Conservation (phyloP, 2,888 invertebrate species). For the Polydrusus tereticollis region DNA sequence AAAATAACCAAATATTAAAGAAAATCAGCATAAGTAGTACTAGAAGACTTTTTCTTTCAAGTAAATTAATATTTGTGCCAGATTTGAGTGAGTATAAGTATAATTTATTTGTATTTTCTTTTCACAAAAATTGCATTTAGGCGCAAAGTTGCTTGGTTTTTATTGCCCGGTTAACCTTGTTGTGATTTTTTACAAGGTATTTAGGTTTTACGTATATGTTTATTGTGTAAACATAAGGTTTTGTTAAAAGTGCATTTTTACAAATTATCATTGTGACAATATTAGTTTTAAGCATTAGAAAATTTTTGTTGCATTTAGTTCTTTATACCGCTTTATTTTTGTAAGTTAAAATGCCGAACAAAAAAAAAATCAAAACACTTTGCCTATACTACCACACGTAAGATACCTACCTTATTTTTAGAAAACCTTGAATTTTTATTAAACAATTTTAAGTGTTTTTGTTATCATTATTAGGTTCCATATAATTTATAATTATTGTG, state of each 20-base stretch:
- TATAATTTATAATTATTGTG: too few relatives aligned
- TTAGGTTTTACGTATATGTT: neutral
- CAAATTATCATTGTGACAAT: too few relatives aligned
- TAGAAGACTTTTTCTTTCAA: neutral
- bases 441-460: neutral
- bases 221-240: neutral
- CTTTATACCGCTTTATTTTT: too few relatives aligned
- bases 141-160: neutral
- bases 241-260: too few relatives aligned
- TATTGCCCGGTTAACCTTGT: neutral
- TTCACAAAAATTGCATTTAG: neutral
- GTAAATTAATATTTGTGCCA: neutral
- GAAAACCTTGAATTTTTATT: conserved; percentile 1
- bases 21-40: neutral
- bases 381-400: too few relatives aligned
- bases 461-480: too few relatives aligned
- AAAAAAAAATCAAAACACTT: too few relatives aligned
- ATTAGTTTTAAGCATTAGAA: too few relatives aligned
- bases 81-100: neutral
- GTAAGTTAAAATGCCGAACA: too few relatives aligned
- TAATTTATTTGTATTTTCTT: too few relatives aligned
- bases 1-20: neutral
- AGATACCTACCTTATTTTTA: neutral
- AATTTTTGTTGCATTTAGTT: too few relatives aligned
- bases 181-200: neutral